Base-by-base conservation (phyloP, 2,888 invertebrate species). In the Eulithis prunata region DNA sequence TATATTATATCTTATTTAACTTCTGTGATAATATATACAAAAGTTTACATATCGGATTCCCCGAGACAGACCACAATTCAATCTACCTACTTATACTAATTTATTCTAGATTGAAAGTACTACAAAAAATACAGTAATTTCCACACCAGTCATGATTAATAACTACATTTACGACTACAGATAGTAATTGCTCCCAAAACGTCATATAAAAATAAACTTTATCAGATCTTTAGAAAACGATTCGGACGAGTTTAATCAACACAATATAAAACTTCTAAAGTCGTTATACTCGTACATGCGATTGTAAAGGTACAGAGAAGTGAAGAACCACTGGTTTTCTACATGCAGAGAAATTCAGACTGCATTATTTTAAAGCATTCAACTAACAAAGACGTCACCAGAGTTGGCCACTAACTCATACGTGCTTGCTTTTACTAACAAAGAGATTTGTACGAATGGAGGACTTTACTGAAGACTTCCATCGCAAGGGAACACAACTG, bases 251-350 rank as follows among this genome's bases (percentile, higher is more conserved):
- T 63, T 66, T 66, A 73, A 73, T 73, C 70, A 73, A 72, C 71
- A 66, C 71, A 68, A 69, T 69, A 72, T 72, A 70, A 72, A 64
- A 64, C 66, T 62, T 61, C 62, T 65, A 69, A 47, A 62, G 56
- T 62, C 57, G 66, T 69, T 65, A 69, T 68, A 21, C 21, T 21
- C 21, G 21, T 21, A 68, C 57, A 67, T 69, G 69, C 69, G 70
- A 73, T 72, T 67, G 71, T 75, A 65, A 70, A 69, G 69, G 62
- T 71, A 69, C 63, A 69, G 73, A 8, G 60, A 53, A 66, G 70
- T 67, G 68, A 64, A 68, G 68, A 69, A 60, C 43, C 61, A 2
- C 61, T 65, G 64, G 49, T 51, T 21, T 28, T 28, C 10, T 52
- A 11, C 13, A 45, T 45, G 6, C 7, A 43, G 7, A 14, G 13